These are phyloP conservation scores for Nipponia nippon DNA, from an alignment of 2,113 vertebrate genomes.

Conservation along the genomic window DNA sequence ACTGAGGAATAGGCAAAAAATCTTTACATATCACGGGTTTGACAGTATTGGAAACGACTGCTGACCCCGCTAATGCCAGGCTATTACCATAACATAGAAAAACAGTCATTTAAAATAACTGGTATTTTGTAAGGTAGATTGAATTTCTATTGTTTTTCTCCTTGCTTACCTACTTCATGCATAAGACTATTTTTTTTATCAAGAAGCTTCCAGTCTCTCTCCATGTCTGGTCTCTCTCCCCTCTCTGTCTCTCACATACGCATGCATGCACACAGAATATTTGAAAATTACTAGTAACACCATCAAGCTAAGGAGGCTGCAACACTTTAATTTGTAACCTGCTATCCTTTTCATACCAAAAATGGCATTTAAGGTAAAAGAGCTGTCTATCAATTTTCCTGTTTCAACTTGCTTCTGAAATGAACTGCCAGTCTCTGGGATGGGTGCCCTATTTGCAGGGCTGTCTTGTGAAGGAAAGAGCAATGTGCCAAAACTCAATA, in stretches of 20 bases:
- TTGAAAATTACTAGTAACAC: background rate
- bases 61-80: background rate
- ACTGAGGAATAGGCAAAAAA: background rate
- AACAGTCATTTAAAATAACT: background rate
- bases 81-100: background rate
- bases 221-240: background rate
- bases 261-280: background rate
- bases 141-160: background rate
- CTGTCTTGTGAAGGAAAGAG: background rate
- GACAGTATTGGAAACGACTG: background rate
- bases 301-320: background rate
- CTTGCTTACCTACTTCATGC: background rate
- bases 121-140: background rate
- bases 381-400: background rate
- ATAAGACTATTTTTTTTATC: background rate
- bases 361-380: background rate
- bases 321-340: background rate
- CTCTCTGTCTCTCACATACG: background rate
- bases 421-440: background rate
- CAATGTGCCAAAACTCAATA: background rate
- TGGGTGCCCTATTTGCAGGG: background rate
- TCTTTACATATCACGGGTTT: background rate
- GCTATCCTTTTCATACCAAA: background rate
- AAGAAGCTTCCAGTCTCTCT: background rate
- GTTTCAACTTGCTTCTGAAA: background rate